Evolutionary conservation across 2,113 vertebrate genomes (phyloP).

Genomic region (Tragelaphus strepsiceros): DNA sequence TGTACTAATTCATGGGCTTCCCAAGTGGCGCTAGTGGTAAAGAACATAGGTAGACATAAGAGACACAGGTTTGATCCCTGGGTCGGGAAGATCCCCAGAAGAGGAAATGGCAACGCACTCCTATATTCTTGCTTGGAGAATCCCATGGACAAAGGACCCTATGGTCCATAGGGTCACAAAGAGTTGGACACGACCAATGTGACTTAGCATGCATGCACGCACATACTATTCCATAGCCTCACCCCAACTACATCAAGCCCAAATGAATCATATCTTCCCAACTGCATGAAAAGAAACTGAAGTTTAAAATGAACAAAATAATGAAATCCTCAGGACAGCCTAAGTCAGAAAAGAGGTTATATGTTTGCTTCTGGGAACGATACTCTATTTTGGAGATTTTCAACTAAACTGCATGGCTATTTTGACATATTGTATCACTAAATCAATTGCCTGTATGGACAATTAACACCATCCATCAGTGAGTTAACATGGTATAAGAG

Average conservation of each 20-base stretch:
- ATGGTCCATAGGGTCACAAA: neutral
- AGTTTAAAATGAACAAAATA: slow-evolving; percentile 22
- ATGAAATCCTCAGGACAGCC: neutral
- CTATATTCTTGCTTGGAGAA: neutral
- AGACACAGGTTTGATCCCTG: neutral
- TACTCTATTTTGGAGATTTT: neutral
- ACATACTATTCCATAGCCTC: neutral
- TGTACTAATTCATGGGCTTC: neutral
- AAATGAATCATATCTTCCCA: slow-evolving; percentile 1
- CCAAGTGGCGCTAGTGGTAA: neutral
- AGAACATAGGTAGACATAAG: neutral
- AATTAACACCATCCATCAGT: neutral
- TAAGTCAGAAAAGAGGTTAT: neutral
- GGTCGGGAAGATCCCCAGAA: neutral
- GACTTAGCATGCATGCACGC: neutral
- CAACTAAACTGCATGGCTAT: neutral
- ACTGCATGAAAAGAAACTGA: neutral
- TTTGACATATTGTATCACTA: neutral
- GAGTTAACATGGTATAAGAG: neutral
- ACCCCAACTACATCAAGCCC: neutral
- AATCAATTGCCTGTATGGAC: neutral
- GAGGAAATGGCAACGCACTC: neutral
- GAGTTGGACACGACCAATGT: neutral
- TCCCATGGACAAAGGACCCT: neutral
- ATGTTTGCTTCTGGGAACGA: neutral